phyloP scores from a whole-genome alignment of 1,140 invertebrate species.

The Neotoxoptera formosana region DNA sequence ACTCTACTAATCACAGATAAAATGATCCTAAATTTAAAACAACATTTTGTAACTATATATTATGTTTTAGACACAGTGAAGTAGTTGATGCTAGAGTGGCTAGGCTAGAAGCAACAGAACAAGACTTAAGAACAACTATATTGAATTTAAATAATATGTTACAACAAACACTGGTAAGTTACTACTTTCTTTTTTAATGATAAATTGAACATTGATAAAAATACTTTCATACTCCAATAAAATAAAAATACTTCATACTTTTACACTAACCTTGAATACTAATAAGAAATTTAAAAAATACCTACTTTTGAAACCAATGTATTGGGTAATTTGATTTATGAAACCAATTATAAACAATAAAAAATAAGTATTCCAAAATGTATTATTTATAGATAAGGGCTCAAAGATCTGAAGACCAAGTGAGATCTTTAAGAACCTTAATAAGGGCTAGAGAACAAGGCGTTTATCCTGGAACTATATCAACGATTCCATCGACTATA shows the following conservation, averaged over 20 bases:
- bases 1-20: neutral
- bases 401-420: conserved; percentile 53
- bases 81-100: conserved; percentile 41
- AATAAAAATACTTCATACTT: too few species aligned
- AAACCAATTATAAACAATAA: neutral
- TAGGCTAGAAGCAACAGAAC: conserved; percentile 48
- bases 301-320: neutral
- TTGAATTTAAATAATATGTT: conserved; percentile 55
- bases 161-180: conserved; percentile 45
- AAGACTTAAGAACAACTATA: conserved; percentile 50
- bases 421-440: conserved; percentile 33
- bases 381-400: conserved; percentile 41
- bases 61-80: conserved; percentile 39
- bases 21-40: neutral
- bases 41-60: neutral
- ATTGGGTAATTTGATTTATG: neutral
- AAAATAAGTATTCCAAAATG: neutral
- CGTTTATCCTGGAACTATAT: neutral
- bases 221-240: too few species aligned
- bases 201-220: neutral
- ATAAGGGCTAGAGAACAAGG: conserved; percentile 34
- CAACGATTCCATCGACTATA: conserved; percentile 15
- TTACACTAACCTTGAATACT: too few species aligned
- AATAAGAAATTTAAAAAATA: neutral
- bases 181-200: neutral